phyloP scores from a whole-genome alignment of 2,888 invertebrate genomes.

The Scaptomyza cyrtandrae region DNA sequence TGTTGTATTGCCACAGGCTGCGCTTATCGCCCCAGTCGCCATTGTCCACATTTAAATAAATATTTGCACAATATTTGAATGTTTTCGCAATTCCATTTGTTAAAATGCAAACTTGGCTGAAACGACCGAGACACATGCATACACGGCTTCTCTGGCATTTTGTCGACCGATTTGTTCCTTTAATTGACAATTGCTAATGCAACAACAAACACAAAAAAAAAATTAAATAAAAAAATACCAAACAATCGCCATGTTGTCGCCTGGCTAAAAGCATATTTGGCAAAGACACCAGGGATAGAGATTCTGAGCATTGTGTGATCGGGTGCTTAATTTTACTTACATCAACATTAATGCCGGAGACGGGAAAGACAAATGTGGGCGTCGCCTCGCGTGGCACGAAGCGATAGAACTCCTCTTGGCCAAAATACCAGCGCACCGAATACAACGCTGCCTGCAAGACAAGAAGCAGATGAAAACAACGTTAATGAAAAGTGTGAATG shows the following conservation, averaged over 20 bases:
- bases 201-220: conserved; percentile 7
- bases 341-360: conserved; percentile 87
- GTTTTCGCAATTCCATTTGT: conserved; percentile 65
- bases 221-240: no score
- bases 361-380: conserved; percentile 86
- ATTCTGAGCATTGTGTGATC: conserved; percentile 6
- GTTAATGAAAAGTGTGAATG: conserved; percentile 62
- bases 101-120: conserved; percentile 50
- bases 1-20: conserved; percentile 34
- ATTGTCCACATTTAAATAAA: conserved; percentile 76
- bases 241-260: conserved; percentile 15
- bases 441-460: conserved; percentile 85
- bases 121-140: conserved; percentile 39
- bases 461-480: conserved; percentile 26
- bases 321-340: conserved; percentile 85
- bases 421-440: conserved; percentile 88
- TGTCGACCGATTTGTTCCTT: conserved; percentile 53
- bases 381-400: conserved; percentile 87
- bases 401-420: conserved; percentile 87
- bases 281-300: not conserved
- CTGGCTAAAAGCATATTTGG: not conserved
- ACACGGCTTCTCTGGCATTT: conserved; percentile 20
- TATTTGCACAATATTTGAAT: conserved; percentile 78
- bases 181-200: conserved; percentile 52
- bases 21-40: conserved; percentile 56